phyloP scores from a whole-genome alignment of 1,140 invertebrate species.

The Drosophila arizonae region DNA sequence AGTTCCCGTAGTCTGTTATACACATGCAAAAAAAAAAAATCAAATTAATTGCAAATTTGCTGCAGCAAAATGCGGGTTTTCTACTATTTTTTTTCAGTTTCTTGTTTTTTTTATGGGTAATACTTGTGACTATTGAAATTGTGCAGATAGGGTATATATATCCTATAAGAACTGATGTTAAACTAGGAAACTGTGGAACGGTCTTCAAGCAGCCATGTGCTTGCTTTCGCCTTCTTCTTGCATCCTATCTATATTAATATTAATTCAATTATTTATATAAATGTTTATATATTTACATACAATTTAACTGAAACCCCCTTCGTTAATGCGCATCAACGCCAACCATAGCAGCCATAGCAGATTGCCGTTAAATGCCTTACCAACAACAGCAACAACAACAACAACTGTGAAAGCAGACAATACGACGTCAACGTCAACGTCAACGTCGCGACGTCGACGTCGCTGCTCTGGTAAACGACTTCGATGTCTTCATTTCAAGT shows the following conservation, averaged over 20 bases:
- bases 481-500: conserved; percentile 79
- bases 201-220: no score
- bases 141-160: no score
- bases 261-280: not conserved
- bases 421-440: conserved; percentile 18
- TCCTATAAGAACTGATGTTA: no score
- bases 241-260: not conserved
- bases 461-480: conserved; percentile 20
- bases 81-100: not conserved
- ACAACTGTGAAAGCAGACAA: conserved; percentile 25
- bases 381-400: conserved; percentile 35
- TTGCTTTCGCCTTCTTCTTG: no score
- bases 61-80: conserved; percentile 43
- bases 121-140: no score
- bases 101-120: not conserved
- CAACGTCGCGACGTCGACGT: not conserved
- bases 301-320: conserved; percentile 4
- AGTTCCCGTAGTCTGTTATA: not conserved
- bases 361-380: conserved; percentile 35
- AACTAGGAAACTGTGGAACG: no score
- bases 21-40: conserved; percentile 37
- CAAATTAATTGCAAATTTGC: conserved; percentile 55
- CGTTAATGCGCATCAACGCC: conserved; percentile 25
- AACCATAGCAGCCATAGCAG: conserved; percentile 13
- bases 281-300: not conserved